Conservation (phyloP, 1,140 invertebrate genomes). For the Rhyacophila brunnea region DNA sequence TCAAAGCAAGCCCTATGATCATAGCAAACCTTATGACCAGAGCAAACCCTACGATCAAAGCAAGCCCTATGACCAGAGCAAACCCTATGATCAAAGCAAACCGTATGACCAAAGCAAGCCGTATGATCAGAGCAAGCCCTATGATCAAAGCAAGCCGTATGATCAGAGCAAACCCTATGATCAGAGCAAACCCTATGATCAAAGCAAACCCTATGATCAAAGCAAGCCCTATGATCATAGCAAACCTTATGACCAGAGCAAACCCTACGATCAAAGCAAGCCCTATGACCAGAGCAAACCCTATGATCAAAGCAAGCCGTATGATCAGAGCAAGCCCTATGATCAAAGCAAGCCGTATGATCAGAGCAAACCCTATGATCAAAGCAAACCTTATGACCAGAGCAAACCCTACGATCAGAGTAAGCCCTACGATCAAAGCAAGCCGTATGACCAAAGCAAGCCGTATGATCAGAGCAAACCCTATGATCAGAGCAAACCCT, state of each 20-base stretch:
- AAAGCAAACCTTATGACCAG: slow-evolving; percentile 2
- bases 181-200: too few species aligned
- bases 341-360: slow-evolving; percentile 2
- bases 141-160: slow-evolving; percentile 7
- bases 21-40: background rate
- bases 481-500: slow-evolving; percentile 1
- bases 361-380: background rate
- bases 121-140: background rate
- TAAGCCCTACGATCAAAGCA: background rate
- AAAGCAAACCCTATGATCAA: background rate
- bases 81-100: slow-evolving; percentile 18
- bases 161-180: background rate
- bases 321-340: slow-evolving; percentile 17
- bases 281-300: slow-evolving; percentile 15
- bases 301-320: too few species aligned
- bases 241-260: slow-evolving; percentile 3
- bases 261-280: slow-evolving; percentile 4
- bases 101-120: slow-evolving; percentile 5
- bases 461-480: slow-evolving; percentile 6
- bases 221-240: slow-evolving; percentile 4
- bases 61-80: slow-evolving; percentile 12
- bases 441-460: slow-evolving; percentile 8
- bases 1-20: slow-evolving; percentile 5
- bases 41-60: slow-evolving; percentile 4
- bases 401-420: background rate